These are phyloP conservation scores for Peromyscus melanophrys DNA, from an alignment of 2,797 vertebrate genomes.

Conservation along the genomic window DNA sequence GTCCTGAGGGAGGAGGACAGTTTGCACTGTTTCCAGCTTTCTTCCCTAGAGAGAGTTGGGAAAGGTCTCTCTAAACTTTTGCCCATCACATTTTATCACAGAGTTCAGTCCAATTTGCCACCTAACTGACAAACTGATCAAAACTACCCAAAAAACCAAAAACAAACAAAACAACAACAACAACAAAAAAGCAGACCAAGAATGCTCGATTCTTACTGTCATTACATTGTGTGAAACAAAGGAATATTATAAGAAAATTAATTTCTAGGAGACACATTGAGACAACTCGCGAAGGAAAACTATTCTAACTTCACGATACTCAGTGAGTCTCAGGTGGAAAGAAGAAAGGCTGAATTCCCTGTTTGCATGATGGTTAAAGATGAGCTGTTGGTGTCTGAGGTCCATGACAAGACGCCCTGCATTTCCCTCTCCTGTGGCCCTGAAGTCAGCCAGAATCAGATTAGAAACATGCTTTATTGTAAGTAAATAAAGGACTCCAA, in stretches of 20 bases:
- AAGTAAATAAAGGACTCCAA: conserved; percentile 67
- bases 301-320: neutral
- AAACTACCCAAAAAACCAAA: conserved; percentile 6
- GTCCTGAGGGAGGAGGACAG: neutral
- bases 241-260: neutral
- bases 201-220: neutral
- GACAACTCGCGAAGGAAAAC: neutral
- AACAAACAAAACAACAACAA: neutral
- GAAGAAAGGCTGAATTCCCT: neutral
- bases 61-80: neutral
- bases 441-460: neutral
- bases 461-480: conserved; percentile 75
- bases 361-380: neutral
- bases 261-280: conserved; percentile 1
- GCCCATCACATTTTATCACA: neutral
- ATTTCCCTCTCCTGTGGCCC: neutral
- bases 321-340: neutral
- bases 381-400: neutral
- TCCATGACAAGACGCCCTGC: neutral
- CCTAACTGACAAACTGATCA: neutral
- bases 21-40: neutral
- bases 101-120: neutral
- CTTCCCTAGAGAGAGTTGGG: neutral
- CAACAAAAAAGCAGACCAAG: neutral
- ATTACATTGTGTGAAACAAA: conserved; percentile 20